Conservation (phyloP, 2,113 vertebrate genomes). For the human (Homo sapiens) region DNA sequence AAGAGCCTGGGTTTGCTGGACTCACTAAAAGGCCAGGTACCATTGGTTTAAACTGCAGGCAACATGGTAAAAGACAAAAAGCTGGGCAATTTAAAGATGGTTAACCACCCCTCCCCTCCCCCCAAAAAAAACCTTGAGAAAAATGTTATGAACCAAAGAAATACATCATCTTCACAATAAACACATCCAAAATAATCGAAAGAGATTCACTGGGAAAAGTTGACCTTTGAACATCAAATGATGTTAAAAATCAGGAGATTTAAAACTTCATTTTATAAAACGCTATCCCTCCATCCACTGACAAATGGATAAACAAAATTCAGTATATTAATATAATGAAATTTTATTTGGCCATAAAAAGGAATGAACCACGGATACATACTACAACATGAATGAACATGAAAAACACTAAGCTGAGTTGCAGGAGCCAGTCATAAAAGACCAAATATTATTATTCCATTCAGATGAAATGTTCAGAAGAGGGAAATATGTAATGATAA, state of each 20-base stretch:
- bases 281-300: background rate
- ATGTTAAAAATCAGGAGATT: background rate
- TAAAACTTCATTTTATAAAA: conserved; percentile 29
- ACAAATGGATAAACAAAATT: background rate
- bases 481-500: background rate
- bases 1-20: background rate
- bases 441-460: background rate
- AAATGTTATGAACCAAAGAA: background rate
- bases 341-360: conserved; percentile 17
- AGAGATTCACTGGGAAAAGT: background rate
- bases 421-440: conserved; percentile 1
- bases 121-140: background rate
- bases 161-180: conserved; percentile 2
- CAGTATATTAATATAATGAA: background rate
- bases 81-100: background rate
- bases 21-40: background rate
- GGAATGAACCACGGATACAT: background rate
- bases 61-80: background rate
- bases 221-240: background rate
- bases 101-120: no score
- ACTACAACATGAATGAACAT: background rate
- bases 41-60: background rate
- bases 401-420: background rate
- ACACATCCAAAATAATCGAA: background rate
- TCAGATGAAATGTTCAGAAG: background rate